Percentiles rank a stretch among this genome's conserved stretches.
Evolutionary conservation across 2,888 invertebrate species (phyloP).

Genomic region (Ophion ellenae): DNA sequence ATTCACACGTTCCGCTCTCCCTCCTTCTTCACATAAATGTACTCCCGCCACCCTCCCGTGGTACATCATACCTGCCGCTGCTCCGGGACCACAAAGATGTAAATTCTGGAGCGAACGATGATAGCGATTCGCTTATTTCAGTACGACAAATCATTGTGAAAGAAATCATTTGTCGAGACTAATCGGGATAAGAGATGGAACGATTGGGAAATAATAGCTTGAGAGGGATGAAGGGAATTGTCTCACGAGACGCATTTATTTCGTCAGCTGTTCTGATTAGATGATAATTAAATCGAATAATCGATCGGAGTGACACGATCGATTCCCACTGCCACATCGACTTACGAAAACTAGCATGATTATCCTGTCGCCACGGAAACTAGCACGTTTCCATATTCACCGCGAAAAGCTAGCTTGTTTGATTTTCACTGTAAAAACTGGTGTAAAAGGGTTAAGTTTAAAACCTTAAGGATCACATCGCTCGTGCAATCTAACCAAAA

Average conservation of each 20-base stretch:
- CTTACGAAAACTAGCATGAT: too few species aligned
- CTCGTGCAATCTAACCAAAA: too few species aligned
- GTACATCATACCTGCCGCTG: not conserved
- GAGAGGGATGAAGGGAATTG: too few species aligned
- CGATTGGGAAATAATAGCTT: not conserved
- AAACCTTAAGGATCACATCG: too few species aligned
- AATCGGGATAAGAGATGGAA: not conserved
- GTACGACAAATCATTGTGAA: not conserved
- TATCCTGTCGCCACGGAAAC: too few species aligned
- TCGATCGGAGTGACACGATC: not conserved
- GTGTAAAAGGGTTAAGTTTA: too few species aligned
- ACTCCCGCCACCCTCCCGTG: not conserved
- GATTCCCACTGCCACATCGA: too few species aligned
- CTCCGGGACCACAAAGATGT: not conserved
- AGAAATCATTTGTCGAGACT: not conserved
- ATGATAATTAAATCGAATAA: too few species aligned
- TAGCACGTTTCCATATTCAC: too few species aligned
- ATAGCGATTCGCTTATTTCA: not conserved
- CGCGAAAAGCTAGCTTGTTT: too few species aligned
- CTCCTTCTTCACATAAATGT: constrained; percentile 10
- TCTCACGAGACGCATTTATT: not conserved
- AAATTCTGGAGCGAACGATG: not conserved
- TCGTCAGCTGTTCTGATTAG: not conserved
- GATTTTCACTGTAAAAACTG: too few species aligned
- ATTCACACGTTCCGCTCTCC: constrained; percentile 59